Base-by-base conservation (phyloP, 2,797 vertebrate genomes). In the Gadopsis bispinosus region DNA sequence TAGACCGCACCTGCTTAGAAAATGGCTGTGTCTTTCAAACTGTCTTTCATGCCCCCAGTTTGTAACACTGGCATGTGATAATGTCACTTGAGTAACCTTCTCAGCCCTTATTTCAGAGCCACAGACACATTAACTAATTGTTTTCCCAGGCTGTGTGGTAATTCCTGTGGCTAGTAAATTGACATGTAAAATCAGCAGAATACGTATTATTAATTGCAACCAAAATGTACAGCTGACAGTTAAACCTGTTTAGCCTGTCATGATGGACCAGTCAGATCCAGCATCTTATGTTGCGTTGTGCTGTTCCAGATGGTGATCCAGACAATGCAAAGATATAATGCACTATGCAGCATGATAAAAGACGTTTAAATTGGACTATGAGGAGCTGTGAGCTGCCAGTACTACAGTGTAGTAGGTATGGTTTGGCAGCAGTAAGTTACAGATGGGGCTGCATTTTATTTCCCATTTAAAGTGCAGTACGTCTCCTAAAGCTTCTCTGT, bases 371-470 rank as follows among this genome's bases (percentile, higher is more conserved):
- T 69, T 80, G 73, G 81, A 69, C 77, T 61, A 26, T 41, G 48
- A 74, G 60, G 54, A 74, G 53, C 74, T 68, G 48, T 43, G 59
- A 73, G 75, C 72, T 73, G 75, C 65, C 70, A 81, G 75, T 5
- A 35, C 19, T 69, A 72, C 43, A 20, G 47, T 50, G 53, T 55
- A 64, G 45, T 39, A 29, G 71, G 62, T 68, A 17, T 66, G 64
- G 54, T 73, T 80, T 81, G 80, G 75, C 70, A 83, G 77, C 43
- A 72, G 48, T 56, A 39, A 62, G 39, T 64, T 77, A 77, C 71
- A 84, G 77, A 87, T 45, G 70, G 65, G 19, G 26, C 29, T 71
- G 39, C 53, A 71, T 75, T 90, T 69, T 61, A 69, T 51, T 69
- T 43, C 29, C 43, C 51, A 68, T 83, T 83, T 79, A 75, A 80